A percentile compares a stretch with the other conserved stretches of the same genome.
Conservation (phyloP, 1,140 invertebrate species). For the Hycleus phaleratus region DNA sequence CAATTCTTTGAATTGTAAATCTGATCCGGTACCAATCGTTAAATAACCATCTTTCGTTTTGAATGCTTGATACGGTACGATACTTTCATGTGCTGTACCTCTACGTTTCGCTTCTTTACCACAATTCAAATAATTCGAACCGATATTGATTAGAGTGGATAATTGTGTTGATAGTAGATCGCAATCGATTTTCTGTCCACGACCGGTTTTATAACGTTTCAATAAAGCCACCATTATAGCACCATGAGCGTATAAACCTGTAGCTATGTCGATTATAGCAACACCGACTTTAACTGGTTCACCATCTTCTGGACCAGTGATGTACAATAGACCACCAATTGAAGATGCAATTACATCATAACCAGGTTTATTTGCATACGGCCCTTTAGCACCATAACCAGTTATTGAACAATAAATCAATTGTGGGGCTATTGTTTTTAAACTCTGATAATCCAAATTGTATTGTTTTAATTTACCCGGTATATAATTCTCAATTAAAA, state of each 20-base stretch:
- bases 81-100: constrained; percentile 89
- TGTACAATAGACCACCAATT: constrained; percentile 80
- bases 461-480: constrained; percentile 79
- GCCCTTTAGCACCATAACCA: constrained; percentile 82
- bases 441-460: constrained; percentile 69
- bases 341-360: constrained; percentile 95
- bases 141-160: constrained; percentile 81
- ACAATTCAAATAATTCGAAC: constrained; percentile 84
- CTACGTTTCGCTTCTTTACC: constrained; percentile 66
- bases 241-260: constrained; percentile 91
- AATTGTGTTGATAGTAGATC: constrained; percentile 90
- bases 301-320: constrained; percentile 78
- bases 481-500: constrained; percentile 91
- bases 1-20: constrained; percentile 67
- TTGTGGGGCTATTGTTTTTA: constrained; percentile 64
- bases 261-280: constrained; percentile 87
- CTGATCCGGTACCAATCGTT: constrained; percentile 75
- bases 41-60: constrained; percentile 73
- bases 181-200: constrained; percentile 89
- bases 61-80: constrained; percentile 92
- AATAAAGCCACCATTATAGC: constrained; percentile 88
- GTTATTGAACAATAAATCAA: constrained; percentile 93
- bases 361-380: constrained; percentile 77
- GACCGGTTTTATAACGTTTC: constrained; percentile 65
- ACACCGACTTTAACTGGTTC: constrained; percentile 88